Evolutionary conservation across 2,113 vertebrate genomes (phyloP).

Genomic region (Triplophysa dalaica): DNA sequence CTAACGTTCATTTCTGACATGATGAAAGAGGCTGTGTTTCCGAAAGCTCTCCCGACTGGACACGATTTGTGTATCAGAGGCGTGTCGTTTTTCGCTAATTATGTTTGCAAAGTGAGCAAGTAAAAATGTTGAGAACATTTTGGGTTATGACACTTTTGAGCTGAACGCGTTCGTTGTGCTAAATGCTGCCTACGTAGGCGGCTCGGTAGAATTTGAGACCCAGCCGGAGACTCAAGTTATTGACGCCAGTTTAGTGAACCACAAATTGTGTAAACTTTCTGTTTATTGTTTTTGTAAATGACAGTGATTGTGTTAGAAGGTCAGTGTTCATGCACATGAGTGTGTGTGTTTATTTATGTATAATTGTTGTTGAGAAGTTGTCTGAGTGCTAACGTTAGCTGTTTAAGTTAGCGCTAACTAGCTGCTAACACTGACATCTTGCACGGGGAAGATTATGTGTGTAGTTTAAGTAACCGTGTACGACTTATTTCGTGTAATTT

Average conservation of each 20-base stretch:
- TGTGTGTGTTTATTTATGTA: not conserved
- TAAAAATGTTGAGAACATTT: not conserved
- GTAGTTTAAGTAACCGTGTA: not conserved
- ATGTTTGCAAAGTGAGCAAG: not conserved
- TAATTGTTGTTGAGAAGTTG: not conserved
- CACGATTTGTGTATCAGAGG: not conserved
- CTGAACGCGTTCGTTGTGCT: not conserved
- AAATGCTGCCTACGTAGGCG: conserved; percentile 7
- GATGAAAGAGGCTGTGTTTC: not conserved
- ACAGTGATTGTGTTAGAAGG: not conserved
- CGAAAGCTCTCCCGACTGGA: not conserved
- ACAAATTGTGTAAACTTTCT: not conserved
- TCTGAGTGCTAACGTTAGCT: not conserved
- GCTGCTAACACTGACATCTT: conserved; percentile 16
- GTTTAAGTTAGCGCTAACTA: conserved; percentile 3
- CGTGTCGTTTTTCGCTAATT: not conserved
- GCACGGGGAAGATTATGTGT: too few relatives aligned
- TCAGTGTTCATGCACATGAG: not conserved
- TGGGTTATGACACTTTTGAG: not conserved
- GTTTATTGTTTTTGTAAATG: not conserved
- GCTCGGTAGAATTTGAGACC: not conserved
- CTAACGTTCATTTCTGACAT: conserved; percentile 20
- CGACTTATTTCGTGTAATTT: too few relatives aligned
- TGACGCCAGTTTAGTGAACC: conserved; percentile 15
- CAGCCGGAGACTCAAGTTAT: conserved; percentile 13